Evolutionary conservation across 1,140 invertebrate genomes (phyloP).

Genomic region (Cyclina sinensis): DNA sequence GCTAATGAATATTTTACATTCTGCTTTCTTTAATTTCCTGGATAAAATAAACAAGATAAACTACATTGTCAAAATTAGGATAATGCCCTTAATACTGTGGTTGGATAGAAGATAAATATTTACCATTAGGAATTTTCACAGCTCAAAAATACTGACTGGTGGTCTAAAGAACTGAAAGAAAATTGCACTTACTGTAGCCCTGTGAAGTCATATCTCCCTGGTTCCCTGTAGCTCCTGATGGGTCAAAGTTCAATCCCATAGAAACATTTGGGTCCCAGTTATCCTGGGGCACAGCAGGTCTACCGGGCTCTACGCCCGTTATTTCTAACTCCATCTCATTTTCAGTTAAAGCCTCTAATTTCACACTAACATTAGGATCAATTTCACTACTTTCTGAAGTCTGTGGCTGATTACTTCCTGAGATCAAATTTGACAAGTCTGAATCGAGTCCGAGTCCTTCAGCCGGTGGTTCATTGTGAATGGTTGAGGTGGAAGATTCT

Average conservation of each 20-base stretch:
- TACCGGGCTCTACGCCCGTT: constrained; percentile 62
- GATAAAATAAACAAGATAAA: too few species aligned
- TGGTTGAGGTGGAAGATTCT: constrained; percentile 55
- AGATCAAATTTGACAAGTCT: constrained; percentile 51
- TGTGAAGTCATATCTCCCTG: constrained; percentile 10
- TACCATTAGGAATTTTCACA: constrained; percentile 14
- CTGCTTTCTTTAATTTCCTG: too few species aligned
- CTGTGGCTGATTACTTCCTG: background rate
- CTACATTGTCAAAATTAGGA: too few species aligned
- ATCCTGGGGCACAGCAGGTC: constrained; percentile 8
- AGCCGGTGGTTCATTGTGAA: constrained; percentile 29
- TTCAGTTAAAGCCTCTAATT: constrained; percentile 62
- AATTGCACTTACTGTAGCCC: constrained; percentile 61
- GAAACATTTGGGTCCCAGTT: constrained; percentile 53
- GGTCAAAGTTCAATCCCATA: constrained; percentile 28
- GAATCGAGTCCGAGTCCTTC: constrained; percentile 43
- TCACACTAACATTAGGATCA: constrained; percentile 55
- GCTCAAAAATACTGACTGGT: constrained; percentile 9
- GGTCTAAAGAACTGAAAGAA: constrained; percentile 15
- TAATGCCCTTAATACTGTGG: background rate
- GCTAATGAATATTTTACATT: too few species aligned
- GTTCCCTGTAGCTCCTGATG: constrained; percentile 40
- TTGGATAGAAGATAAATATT: background rate
- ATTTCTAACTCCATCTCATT: constrained; percentile 59
- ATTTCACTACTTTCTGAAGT: background rate